These are phyloP conservation scores for Thymelicus lineola DNA, from an alignment of 2,888 invertebrate genomes.

Conservation along the genomic window DNA sequence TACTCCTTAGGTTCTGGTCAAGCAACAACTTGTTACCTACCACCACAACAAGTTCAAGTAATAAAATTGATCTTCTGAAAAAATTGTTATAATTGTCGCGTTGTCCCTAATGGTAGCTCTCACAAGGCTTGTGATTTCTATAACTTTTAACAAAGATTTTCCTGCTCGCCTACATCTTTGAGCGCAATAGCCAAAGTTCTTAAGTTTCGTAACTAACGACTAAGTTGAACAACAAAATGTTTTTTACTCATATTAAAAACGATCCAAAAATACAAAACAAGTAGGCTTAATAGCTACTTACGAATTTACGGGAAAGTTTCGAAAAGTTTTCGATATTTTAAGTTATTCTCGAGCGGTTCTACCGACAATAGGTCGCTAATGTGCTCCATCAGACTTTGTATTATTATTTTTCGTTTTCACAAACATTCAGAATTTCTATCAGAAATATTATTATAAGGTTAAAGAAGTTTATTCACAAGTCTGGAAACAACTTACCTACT, in stretches of 20 bases:
- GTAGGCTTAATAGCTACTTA: constrained; percentile 15
- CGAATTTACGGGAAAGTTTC: constrained; percentile 7
- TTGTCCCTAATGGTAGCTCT: no score
- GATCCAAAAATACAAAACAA: constrained; percentile 23
- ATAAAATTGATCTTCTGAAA: no score
- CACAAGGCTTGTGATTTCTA: no score
- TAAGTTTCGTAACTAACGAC: background rate
- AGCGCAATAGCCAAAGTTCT: background rate
- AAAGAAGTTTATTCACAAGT: no score
- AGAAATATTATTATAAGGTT: no score
- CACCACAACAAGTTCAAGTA: no score
- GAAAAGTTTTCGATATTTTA: constrained; percentile 13
- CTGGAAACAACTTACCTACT: no score
- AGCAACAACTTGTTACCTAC: no score
- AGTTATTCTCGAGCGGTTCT: constrained; percentile 9
- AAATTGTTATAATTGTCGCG: no score
- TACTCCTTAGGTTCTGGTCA: no score
- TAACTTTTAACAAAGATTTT: background rate
- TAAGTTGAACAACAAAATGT: constrained; percentile 9
- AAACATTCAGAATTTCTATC: background rate
- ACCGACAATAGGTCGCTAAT: constrained; percentile 12
- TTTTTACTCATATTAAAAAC: constrained; percentile 16
- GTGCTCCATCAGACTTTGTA: background rate
- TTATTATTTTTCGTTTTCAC: constrained; percentile 3
- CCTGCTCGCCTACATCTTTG: background rate